Percentiles rank a stretch among this genome's conserved stretches.
phyloP scores from a whole-genome alignment of 2,113 vertebrate species.

The Vanacampus margaritifer region DNA sequence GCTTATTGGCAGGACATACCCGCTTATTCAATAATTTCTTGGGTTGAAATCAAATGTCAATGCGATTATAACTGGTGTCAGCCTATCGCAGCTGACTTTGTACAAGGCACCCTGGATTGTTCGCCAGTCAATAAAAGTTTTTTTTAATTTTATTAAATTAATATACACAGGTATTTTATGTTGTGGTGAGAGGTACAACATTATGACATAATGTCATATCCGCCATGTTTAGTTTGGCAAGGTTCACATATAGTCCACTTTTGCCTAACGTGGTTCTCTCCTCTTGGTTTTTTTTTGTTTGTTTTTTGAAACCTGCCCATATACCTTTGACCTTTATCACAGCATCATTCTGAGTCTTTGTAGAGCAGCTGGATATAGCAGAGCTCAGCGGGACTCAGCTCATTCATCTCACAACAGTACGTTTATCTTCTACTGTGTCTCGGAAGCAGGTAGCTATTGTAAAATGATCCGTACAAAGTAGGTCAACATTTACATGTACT shows the following conservation, averaged over 20 bases:
- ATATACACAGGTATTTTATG: too few species aligned
- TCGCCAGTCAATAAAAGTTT: too few species aligned
- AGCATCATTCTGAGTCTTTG: not conserved
- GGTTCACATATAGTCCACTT: not conserved
- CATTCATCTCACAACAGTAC: not conserved
- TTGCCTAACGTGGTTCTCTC: not conserved
- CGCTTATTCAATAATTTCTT: too few species aligned
- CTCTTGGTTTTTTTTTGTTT: too few species aligned
- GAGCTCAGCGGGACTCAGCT: not conserved
- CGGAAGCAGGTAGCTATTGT: not conserved
- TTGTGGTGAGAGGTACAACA: not conserved
- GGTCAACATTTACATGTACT: conserved; percentile 25
- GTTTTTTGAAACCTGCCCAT: not conserved
- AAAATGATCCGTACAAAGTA: conserved; percentile 26
- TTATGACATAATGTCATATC: too few species aligned
- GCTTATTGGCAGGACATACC: too few species aligned
- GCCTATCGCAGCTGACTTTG: too few species aligned
- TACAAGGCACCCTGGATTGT: too few species aligned
- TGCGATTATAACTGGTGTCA: too few species aligned
- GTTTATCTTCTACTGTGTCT: not conserved
- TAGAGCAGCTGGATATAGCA: not conserved
- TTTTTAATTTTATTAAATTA: too few species aligned
- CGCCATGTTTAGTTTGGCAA: too few species aligned
- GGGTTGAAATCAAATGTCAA: too few species aligned
- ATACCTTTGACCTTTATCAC: not conserved